Conservation (phyloP, 2,797 vertebrate genomes). For the Chromobotia macracanthus region DNA sequence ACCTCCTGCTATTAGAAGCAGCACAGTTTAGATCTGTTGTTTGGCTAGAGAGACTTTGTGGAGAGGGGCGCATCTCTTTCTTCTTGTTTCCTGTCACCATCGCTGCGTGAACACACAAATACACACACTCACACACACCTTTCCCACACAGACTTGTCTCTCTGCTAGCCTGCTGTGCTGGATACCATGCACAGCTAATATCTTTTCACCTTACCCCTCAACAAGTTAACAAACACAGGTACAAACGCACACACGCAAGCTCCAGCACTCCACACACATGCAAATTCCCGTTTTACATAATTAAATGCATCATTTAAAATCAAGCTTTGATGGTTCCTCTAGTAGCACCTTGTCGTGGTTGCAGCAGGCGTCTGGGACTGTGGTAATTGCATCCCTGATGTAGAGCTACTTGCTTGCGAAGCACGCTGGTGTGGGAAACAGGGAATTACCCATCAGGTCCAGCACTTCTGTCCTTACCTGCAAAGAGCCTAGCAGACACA, state of each 20-base stretch:
- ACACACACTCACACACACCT: slow-evolving; percentile 22
- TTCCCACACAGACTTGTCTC: background rate
- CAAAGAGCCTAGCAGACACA: slow-evolving; percentile 24
- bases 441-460: slow-evolving; percentile 65
- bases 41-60: slow-evolving; percentile 61
- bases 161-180: slow-evolving; percentile 33
- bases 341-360: slow-evolving; percentile 73
- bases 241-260: slow-evolving; percentile 30
- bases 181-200: slow-evolving; percentile 24
- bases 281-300: slow-evolving; percentile 62
- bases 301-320: slow-evolving; percentile 78
- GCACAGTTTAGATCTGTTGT: slow-evolving; percentile 69
- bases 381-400: slow-evolving; percentile 77
- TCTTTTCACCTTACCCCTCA: slow-evolving; percentile 31
- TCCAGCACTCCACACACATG: slow-evolving; percentile 32
- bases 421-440: slow-evolving; percentile 48
- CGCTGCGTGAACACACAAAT: slow-evolving; percentile 67
- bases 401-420: slow-evolving; percentile 64
- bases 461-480: slow-evolving; percentile 47
- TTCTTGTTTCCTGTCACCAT: slow-evolving; percentile 75
- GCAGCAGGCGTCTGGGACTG: slow-evolving; percentile 66
- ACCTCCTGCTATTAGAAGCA: slow-evolving; percentile 67
- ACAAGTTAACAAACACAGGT: slow-evolving; percentile 28
- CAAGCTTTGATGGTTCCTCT: slow-evolving; percentile 74
- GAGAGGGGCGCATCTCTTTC: slow-evolving; percentile 61